Evolutionary conservation across 2,113 vertebrate genomes (phyloP), one percentile per base, ranked within the genome.

Genomic region (Lepus europaeus): DNA sequence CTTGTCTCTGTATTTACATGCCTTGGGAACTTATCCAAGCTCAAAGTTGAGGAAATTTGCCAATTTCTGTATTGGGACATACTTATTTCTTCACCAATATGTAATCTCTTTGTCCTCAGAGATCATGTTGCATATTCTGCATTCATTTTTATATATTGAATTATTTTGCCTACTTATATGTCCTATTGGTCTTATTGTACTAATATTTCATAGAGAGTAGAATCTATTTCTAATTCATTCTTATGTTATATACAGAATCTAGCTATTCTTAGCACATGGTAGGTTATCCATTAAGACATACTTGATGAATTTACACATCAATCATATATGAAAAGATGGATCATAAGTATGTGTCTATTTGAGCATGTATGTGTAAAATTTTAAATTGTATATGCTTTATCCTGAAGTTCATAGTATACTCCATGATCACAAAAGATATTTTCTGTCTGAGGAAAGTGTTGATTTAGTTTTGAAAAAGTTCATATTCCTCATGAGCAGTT

Each of bases 331-430:
- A 87, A 84, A 85, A 80, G 14, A 82, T 13, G 91, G 70, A 6
- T 59, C 13, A 27, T 13, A 56, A 6, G 4, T 36, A 59, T 72
- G 9, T 22, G 73, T 36, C 17, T 73, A 1, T 59, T 14, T 27
- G 7, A 68, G 23, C 19, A 77, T 69, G 2, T 63, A 25, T 56
- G 31, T 89, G 22, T 39, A 12, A 73, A 83, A 76, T 49, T 89
- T 95, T 93, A 56, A 53, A 49, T n/a, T 87, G 11, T 49, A 20
- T 68, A 14, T 83, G 13, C 77, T 77, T 77, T 78, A 79, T 49
- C 49, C 22, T 53, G 3, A 5, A 53, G 25, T 74, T 59, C 8
- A 87, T 23, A 79, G n/a, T 25, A 82, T 64, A 79, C 9, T 66
- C 19, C 39, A 9, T 74, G 64, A 78, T 56, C 22, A 63, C 49